A percentile compares a stretch with the other conserved stretches of the same genome.
Evolutionary conservation across 2,888 invertebrate genomes (phyloP).

Genomic region (Taphrorychus bicolor): DNA sequence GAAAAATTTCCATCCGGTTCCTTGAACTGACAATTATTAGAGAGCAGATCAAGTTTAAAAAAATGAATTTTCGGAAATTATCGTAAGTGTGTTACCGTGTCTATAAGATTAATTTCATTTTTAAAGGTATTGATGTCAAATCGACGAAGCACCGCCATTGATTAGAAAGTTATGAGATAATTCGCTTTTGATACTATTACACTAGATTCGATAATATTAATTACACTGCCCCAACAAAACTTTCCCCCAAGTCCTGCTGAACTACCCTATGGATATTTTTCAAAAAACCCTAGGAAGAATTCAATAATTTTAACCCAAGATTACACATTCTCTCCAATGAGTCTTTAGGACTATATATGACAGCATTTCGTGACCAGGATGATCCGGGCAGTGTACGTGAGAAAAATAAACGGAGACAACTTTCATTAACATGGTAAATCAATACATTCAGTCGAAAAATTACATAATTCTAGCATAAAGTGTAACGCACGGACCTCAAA

Average conservation of each 20-base stretch:
- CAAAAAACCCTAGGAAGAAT: no score
- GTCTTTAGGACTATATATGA: neutral
- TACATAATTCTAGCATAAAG: slow-evolving; percentile 31
- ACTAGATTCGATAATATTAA: slow-evolving; percentile 29
- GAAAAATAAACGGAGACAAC: slow-evolving; percentile 31
- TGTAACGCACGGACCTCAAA: slow-evolving; percentile 28
- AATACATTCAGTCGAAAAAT: slow-evolving; percentile 29
- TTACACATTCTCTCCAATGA: no score
- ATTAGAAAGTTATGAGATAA: slow-evolving; percentile 42
- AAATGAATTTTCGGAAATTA: slow-evolving; percentile 28
- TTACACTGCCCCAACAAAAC: slow-evolving; percentile 31
- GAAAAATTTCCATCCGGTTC: neutral
- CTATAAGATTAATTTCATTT: slow-evolving; percentile 26
- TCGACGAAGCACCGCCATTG: slow-evolving; percentile 24
- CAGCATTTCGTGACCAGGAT: neutral
- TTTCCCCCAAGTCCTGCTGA: no score
- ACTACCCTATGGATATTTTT: no score
- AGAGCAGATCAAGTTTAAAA: slow-evolving; percentile 34
- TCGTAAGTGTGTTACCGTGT: slow-evolving; percentile 28
- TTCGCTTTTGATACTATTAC: slow-evolving; percentile 33
- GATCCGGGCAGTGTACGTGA: slow-evolving; percentile 20
- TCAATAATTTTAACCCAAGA: no score
- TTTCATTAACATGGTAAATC: slow-evolving; percentile 33
- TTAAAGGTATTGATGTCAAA: slow-evolving; percentile 33
- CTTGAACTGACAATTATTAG: no score